A percentile compares a stretch with the other conserved stretches of the same genome.
phyloP scores from a whole-genome alignment of 2,113 vertebrate genomes.

The Sprattus sprattus region DNA sequence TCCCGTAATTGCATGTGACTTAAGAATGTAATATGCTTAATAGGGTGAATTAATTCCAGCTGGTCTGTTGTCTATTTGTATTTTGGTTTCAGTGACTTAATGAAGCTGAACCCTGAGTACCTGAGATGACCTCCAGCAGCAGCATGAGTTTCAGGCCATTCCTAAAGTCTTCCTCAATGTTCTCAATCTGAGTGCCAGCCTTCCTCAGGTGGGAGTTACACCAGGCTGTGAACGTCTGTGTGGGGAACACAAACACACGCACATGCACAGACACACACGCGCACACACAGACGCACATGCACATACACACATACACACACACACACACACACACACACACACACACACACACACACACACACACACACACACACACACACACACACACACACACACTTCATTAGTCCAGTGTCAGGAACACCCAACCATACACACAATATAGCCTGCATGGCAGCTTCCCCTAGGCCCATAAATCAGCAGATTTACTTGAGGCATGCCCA shows the following conservation, averaged over 20 bases:
- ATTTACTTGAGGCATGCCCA: neutral
- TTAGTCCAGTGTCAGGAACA: neutral
- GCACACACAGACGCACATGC: neutral
- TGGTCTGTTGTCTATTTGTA: neutral
- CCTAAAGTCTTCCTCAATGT: conserved; percentile 97
- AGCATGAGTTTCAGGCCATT: conserved; percentile 99
- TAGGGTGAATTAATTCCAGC: neutral
- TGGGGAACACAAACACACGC: conserved; percentile 43
- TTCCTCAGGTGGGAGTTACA: conserved; percentile 98
- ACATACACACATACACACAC: neutral
- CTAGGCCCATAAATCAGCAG: neutral
- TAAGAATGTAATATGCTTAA: neutral
- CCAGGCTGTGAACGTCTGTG: conserved; percentile 97
- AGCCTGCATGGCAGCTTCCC: conserved; percentile 10
- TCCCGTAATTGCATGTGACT: no score
- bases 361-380: neutral
- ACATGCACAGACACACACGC: neutral
- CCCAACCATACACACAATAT: neutral
- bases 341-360: neutral
- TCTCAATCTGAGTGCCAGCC: conserved; percentile 96
- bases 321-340: neutral
- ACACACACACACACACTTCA: conserved; percentile 14
- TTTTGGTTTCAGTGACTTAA: neutral
- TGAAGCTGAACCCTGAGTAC: conserved; percentile 57
- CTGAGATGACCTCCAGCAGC: conserved; percentile 97